These are phyloP conservation scores for Boleophthalmus pectinirostris DNA, from an alignment of 2,113 vertebrate species.

Conservation along the genomic window DNA sequence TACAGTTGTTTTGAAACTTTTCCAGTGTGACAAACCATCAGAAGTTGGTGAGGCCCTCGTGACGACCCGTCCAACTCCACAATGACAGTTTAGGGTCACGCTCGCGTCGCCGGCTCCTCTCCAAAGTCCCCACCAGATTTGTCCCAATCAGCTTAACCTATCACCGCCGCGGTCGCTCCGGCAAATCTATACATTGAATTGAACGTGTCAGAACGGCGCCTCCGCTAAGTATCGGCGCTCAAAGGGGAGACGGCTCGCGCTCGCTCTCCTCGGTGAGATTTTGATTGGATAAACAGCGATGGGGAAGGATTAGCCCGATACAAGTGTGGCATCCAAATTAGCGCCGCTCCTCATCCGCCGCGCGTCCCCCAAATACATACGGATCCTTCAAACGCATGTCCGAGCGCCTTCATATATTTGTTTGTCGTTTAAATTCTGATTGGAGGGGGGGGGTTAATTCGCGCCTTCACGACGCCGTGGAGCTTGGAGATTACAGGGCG, in stretches of 20 bases:
- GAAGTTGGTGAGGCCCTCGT: constrained; percentile 18
- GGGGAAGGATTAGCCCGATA: constrained; percentile 72
- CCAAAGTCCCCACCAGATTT: constrained; percentile 42
- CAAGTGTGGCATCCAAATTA: constrained; percentile 75
- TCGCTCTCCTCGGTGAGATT: constrained; percentile 72
- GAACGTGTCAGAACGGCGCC: constrained; percentile 61
- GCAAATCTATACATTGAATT: constrained; percentile 72
- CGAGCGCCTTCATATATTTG: constrained; percentile 13
- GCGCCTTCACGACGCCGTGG: constrained; percentile 15
- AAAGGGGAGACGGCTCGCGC: constrained; percentile 64
- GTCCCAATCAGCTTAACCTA: constrained; percentile 73
- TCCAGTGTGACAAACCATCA: not conserved
- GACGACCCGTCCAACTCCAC: constrained; percentile 51
- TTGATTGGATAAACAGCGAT: constrained; percentile 74
- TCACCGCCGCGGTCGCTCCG: constrained; percentile 41
- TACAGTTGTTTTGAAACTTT: constrained; percentile 24
- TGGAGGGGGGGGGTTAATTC: constrained; percentile 65
- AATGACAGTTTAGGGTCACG: constrained; percentile 70
- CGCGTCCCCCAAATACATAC: constrained; percentile 14
- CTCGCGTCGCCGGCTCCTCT: constrained; percentile 46
- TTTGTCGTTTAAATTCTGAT: constrained; percentile 64
- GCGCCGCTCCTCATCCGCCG: constrained; percentile 61
- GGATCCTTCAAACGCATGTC: constrained; percentile 4
- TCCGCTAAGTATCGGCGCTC: constrained; percentile 60
- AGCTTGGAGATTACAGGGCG: constrained; percentile 65